phyloP scores from a whole-genome alignment of 2,797 vertebrate genomes.

The Molossus alvarezi region DNA sequence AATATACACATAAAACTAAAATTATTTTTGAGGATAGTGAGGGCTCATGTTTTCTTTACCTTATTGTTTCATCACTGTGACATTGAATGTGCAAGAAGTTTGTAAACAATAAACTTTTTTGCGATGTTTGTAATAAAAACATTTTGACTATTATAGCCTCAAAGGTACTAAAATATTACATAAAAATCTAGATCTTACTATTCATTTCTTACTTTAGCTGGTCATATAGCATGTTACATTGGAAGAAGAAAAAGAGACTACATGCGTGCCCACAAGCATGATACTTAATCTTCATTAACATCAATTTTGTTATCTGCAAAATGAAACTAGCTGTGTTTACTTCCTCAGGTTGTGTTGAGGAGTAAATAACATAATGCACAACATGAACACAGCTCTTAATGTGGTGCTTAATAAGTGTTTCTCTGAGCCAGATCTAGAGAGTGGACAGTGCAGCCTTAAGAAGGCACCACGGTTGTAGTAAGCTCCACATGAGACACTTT shows the following conservation, averaged over 20 bases:
- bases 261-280: background rate
- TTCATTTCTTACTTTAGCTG: background rate
- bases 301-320: background rate
- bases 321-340: background rate
- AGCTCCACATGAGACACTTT: background rate
- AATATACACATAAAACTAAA: background rate
- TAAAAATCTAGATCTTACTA: conserved; percentile 1
- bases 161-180: background rate
- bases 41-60: background rate
- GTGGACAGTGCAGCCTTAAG: background rate
- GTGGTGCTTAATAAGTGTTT: background rate
- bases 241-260: background rate
- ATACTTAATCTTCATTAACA: background rate
- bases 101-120: conserved; percentile 44
- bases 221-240: background rate
- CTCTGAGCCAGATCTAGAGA: background rate
- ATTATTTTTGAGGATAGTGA: background rate
- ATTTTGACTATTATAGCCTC: background rate
- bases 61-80: background rate
- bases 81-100: background rate
- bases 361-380: background rate
- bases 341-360: background rate
- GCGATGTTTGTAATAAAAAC: background rate
- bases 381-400: background rate
- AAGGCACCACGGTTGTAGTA: background rate